Conservation (phyloP, 1,140 invertebrate species). For the Drosophila truncata region DNA sequence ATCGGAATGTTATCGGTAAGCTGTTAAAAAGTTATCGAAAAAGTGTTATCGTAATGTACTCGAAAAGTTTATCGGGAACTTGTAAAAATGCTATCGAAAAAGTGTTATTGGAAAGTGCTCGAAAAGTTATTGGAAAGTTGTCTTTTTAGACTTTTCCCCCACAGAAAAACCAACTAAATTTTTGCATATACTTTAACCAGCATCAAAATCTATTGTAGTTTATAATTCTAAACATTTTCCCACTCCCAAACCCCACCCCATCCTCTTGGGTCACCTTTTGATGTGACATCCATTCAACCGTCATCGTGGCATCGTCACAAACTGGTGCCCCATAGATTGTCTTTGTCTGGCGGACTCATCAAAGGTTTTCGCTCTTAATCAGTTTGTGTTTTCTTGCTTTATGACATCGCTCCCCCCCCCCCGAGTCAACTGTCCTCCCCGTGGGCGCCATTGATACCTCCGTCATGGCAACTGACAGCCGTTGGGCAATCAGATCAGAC, state of each 20-base stretch:
- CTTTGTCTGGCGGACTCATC: slow-evolving; percentile 35
- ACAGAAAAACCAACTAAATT: no score
- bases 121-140: no score
- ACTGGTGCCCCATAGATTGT: slow-evolving; percentile 9
- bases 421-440: background rate
- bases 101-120: no score
- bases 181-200: background rate
- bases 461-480: slow-evolving; percentile 45
- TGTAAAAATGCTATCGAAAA: no score
- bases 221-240: background rate
- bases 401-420: slow-evolving; percentile 35
- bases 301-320: background rate
- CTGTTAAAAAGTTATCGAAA: no score
- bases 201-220: background rate
- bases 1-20: no score
- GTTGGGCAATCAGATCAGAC: slow-evolving; percentile 48
- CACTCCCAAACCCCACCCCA: background rate
- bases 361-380: slow-evolving; percentile 52
- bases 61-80: no score
- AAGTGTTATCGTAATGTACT: no score
- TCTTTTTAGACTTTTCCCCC: background rate
- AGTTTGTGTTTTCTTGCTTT: slow-evolving; percentile 50
- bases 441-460: slow-evolving; percentile 39
- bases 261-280: slow-evolving; percentile 12
- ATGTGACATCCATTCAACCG: slow-evolving; percentile 33